These are phyloP conservation scores for Anomalospiza imberbis DNA, from an alignment of 2,797 vertebrate genomes.

Conservation along the genomic window DNA sequence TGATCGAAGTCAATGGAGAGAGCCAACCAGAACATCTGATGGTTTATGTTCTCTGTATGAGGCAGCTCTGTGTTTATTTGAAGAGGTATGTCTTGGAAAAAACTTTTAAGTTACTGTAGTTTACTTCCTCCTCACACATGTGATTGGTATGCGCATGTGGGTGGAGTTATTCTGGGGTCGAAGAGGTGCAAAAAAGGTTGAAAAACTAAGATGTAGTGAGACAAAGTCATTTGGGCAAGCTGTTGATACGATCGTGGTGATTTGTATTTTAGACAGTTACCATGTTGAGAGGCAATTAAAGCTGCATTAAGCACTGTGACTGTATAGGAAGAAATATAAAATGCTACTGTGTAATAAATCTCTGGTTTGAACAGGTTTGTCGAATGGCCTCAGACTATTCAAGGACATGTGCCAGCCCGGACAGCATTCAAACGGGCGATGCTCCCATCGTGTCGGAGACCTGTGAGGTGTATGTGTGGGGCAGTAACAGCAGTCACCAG, in stretches of 20 bases:
- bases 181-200: neutral
- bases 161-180: neutral
- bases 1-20: conserved; percentile 95
- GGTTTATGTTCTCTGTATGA: conserved; percentile 94
- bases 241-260: neutral
- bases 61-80: conserved; percentile 92
- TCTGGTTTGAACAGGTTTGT: conserved; percentile 81
- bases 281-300: neutral
- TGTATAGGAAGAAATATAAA: neutral
- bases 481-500: conserved; percentile 84
- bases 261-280: neutral
- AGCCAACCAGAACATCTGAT: conserved; percentile 88
- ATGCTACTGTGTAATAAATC: neutral
- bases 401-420: conserved; percentile 94
- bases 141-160: neutral
- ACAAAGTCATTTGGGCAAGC: neutral
- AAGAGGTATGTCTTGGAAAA: conserved; percentile 80
- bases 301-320: neutral
- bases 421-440: conserved; percentile 93
- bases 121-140: neutral
- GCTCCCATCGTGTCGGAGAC: conserved; percentile 90
- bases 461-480: conserved; percentile 94
- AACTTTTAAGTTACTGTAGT: neutral
- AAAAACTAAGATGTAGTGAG: neutral
- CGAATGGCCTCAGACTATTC: conserved; percentile 98